Base-by-base conservation (phyloP, 1,140 invertebrate species). In the Batillaria attramentaria region DNA sequence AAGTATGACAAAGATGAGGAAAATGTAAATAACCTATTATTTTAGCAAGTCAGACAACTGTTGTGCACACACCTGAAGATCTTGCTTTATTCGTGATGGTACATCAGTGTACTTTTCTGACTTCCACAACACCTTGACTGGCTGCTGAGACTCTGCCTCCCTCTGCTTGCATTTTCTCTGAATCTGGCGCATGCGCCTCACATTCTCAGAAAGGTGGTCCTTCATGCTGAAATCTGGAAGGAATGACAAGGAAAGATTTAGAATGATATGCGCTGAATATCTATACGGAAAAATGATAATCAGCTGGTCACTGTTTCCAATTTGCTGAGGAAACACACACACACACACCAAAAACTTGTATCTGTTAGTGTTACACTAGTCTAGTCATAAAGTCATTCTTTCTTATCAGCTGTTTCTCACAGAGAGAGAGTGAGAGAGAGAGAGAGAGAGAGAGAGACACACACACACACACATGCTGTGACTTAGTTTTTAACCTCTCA, bases 121-220 rank as follows among this genome's bases (percentile, higher is more conserved):
- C 72, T 91, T 90, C 90, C 90, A 91, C 69, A 91, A 60, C 6
- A 86, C 89, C 84, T 91, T 91, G 6, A 91, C 87, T 72, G 90
- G 90, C 42, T 90, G 78, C 31, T 87, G 79, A 62, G 79, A 72
- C 66, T 87, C 85, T 43, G 57, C 77, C 79, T 90, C 87, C 83
- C 83, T 86, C 78, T 90, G 81, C 60, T 81, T 85, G 33, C 84
- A 81, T 77, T 84, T 75, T 75, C 84, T 85, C 81, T 91, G 90
- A 66, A 91, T 88, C 79, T 90, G 88, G 76, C 88, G 83, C 84
- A 91, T 88, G 41, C 89, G 83, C 54, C 85, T 79, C n/a, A 89
- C 86, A 84, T 91, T 91, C 78, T 90, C 89, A 57, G 79, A 79
- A 13, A 91, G 78, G 83, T 91, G 88, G 76, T 91, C 85, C 78